Conservation (phyloP, 2,113 vertebrate genomes). For the Bubo scandiacus region DNA sequence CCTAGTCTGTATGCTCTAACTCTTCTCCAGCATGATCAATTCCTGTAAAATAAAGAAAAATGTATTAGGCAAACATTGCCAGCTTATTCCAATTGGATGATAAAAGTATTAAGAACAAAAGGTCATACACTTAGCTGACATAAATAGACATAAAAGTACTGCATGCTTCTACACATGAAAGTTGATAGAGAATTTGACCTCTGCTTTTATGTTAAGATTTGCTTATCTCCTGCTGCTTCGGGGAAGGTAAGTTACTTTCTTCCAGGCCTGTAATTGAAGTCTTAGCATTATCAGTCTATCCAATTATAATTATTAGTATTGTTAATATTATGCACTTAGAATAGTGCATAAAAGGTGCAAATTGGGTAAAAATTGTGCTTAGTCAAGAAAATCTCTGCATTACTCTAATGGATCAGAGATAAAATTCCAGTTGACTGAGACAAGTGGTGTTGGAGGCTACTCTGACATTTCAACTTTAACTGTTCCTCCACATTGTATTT, state of each 20-base stretch:
- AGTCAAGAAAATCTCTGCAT: background rate
- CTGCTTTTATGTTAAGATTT: constrained; percentile 25
- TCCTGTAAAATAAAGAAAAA: background rate
- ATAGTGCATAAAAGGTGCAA: background rate
- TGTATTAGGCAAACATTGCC: background rate
- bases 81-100: background rate
- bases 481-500: background rate
- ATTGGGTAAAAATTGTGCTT: background rate
- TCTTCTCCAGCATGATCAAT: background rate
- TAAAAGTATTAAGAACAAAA: background rate
- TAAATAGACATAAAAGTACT: background rate
- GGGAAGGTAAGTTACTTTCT: background rate
- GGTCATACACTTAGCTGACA: background rate
- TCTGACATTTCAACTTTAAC: background rate
- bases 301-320: background rate
- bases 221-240: background rate
- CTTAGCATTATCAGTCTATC: background rate
- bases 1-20: background rate
- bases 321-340: background rate
- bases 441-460: background rate
- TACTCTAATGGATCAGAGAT: background rate
- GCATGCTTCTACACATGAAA: background rate
- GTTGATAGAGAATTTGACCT: background rate
- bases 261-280: background rate
- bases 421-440: background rate